Percentiles rank a stretch among this genome's conserved stretches.
phyloP scores from a whole-genome alignment of 1,140 invertebrate genomes.

The Anagrus nilaparvatae region DNA sequence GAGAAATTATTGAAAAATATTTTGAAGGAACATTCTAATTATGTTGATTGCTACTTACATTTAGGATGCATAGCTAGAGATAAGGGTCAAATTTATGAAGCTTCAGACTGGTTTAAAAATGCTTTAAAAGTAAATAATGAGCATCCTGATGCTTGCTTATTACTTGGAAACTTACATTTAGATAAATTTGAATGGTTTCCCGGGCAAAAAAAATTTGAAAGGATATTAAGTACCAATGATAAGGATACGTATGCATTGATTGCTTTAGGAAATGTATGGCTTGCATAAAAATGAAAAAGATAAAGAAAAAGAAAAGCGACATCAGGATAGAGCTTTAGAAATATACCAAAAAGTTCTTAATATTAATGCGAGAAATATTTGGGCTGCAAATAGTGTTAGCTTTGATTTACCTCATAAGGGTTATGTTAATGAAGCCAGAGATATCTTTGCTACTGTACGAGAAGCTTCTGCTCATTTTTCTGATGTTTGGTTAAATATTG shows the following conservation, averaged over 20 bases:
- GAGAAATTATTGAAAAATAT: constrained; percentile 96
- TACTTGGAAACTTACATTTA: constrained; percentile 94
- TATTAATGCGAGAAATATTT: constrained; percentile 92
- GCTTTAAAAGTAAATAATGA: constrained; percentile 88
- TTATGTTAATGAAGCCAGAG: constrained; percentile 89
- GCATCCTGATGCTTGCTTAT: constrained; percentile 94
- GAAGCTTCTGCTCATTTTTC: constrained; percentile 98
- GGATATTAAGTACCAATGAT: constrained; percentile 89
- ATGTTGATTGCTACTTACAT: constrained; percentile 88
- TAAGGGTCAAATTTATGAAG: constrained; percentile 95
- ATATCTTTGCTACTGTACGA: constrained; percentile 96
- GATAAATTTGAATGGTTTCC: constrained; percentile 95
- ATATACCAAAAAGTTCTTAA: too few relatives aligned
- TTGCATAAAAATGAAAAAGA: constrained; percentile 87
- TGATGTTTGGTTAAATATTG: constrained; percentile 99
- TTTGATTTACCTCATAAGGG: constrained; percentile 87
- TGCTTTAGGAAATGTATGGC: constrained; percentile 95
- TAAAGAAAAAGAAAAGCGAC: constrained; percentile 87
- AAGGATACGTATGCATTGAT: constrained; percentile 95
- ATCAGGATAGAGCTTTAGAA: constrained; percentile 87
- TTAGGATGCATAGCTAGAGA: constrained; percentile 96
- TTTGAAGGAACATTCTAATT: constrained; percentile 94
- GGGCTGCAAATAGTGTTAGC: constrained; percentile 98
- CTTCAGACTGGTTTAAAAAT: constrained; percentile 99
- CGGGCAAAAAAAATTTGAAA: constrained; percentile 98